These are phyloP conservation scores for Eudemis profundana DNA, from an alignment of 2,888 invertebrate genomes.

Conservation along the genomic window DNA sequence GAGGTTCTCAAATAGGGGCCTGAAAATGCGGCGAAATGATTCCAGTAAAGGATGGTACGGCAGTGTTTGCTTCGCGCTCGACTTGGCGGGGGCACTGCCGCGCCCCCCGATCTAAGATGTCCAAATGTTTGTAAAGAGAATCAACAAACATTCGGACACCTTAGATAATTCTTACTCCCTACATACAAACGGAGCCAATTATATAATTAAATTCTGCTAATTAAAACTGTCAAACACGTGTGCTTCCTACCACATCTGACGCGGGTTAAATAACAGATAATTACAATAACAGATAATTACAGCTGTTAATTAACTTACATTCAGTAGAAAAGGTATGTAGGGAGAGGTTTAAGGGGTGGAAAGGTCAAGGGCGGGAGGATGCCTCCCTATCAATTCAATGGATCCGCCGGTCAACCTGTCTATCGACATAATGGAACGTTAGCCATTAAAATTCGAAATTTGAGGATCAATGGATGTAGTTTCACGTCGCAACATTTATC, in stretches of 20 bases:
- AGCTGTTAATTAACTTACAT: constrained; percentile 30
- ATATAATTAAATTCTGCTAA: constrained; percentile 11
- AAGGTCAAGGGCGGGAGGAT: constrained; percentile 27
- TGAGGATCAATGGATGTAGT: constrained; percentile 19
- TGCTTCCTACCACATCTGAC: constrained; percentile 2
- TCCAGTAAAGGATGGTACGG: too few species aligned
- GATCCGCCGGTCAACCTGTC: constrained; percentile 12
- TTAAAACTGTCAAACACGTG: constrained; percentile 12
- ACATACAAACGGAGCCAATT: too few species aligned
- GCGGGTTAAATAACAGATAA: constrained; percentile 9
- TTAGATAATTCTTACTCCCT: too few species aligned
- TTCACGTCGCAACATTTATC: constrained; percentile 27
- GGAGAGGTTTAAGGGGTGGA: constrained; percentile 20
- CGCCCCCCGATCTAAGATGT: too few species aligned
- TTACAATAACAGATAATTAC: constrained; percentile 29
- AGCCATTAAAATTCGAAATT: constrained; percentile 24
- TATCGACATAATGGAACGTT: constrained; percentile 29
- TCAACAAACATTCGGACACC: too few species aligned
- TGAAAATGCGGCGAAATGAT: too few species aligned
- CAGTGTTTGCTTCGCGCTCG: too few species aligned
- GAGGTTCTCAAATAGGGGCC: too few species aligned
- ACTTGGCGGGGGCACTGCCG: too few species aligned
- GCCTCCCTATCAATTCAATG: constrained; percentile 4
- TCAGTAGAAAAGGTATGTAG: constrained; percentile 11
- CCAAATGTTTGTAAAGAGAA: too few species aligned